These are phyloP conservation scores for Oreocharis arfaki DNA, from an alignment of 2,113 vertebrate species.

Conservation along the genomic window DNA sequence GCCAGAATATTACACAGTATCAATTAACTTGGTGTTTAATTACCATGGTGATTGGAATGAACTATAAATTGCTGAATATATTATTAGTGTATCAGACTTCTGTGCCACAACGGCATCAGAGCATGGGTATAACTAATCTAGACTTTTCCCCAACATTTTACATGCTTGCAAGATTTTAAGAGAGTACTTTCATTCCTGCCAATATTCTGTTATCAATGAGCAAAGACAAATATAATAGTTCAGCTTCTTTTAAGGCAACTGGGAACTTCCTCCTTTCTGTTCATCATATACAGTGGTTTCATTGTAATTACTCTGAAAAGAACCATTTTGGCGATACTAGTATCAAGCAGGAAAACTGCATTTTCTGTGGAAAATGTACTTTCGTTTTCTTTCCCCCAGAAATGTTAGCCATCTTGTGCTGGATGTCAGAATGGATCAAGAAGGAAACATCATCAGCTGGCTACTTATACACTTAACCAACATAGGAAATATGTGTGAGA, in stretches of 20 bases:
- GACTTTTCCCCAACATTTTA: not conserved
- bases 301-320: not conserved
- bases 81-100: constrained; percentile 26
- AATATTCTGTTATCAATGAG: constrained; percentile 12
- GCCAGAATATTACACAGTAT: not conserved
- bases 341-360: not conserved
- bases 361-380: not conserved
- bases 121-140: not conserved
- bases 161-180: constrained; percentile 4
- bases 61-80: constrained; percentile 14
- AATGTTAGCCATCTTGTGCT: not conserved
- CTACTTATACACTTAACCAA: not conserved
- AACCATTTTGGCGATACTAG: not conserved
- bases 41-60: constrained; percentile 4
- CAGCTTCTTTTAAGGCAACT: not conserved
- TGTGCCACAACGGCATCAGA: not conserved
- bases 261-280: not conserved
- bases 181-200: not conserved
- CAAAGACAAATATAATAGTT: not conserved
- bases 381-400: not conserved
- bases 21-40: constrained; percentile 22
- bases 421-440: not conserved
- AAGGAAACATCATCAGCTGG: not conserved
- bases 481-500: not conserved
- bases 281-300: not conserved